Evolutionary conservation across 2,797 vertebrate genomes (phyloP), one percentile per base, ranked within the genome.

Genomic region (Xenops minutus): DNA sequence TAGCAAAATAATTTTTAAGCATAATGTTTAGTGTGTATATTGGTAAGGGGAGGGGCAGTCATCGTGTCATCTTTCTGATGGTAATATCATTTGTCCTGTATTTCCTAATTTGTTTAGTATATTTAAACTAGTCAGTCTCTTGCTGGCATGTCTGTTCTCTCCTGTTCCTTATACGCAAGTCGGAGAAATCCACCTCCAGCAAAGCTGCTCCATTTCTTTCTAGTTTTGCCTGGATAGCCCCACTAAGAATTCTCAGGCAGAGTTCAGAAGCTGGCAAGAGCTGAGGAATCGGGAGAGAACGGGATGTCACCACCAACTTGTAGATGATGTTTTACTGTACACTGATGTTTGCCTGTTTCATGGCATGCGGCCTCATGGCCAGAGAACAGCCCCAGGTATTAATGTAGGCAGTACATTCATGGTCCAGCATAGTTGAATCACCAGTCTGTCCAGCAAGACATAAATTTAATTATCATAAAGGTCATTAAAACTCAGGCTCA

Each of bases 221-320:
- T 34, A 5, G 9, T 91, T 92, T 71, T 77, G 20, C 49, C 39
- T 83, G 56, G 30, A 27, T 77, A 54, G 84, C 12, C 59, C 52
- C 68, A 29, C 7, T 55, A 20, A 59, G 3, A 67, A 22, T 82
- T 82, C 24, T 73, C n/a, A 80, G 66, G 21, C 14, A 16, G 23
- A 58, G 34, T 44, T 68, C 41, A 72, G 46, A 78, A 64, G 10
- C 1, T 55, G 16, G 6, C 29, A 72, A 62, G 66, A 88, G 30
- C 21, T 55, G 54, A 61, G 27, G 34, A 58, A 54, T 3, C 0
- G 0, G 55, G 37, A 71, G 36, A 52, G 58, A 41, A 10, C 7
- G 59, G 79, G 49, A 37, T 77, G 26, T 71, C 88, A 12, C 29
- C 26, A 30, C 5, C 26, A 56, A 22, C 11, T 27, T 44, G 77